These are phyloP conservation scores for Euborellia annulipes DNA, from an alignment of 1,140 invertebrate genomes.

Conservation along the genomic window DNA sequence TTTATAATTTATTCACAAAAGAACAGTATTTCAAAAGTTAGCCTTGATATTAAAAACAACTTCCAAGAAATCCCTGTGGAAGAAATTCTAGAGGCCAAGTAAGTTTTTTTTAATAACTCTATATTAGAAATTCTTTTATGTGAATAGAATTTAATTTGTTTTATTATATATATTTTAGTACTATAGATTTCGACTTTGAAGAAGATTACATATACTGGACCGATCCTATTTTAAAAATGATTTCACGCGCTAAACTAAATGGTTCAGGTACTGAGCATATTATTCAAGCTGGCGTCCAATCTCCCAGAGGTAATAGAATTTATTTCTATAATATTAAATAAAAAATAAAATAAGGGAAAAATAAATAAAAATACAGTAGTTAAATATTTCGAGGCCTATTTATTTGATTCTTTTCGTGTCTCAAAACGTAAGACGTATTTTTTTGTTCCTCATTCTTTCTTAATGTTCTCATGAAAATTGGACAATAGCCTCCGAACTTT, in stretches of 20 bases:
- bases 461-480: too few species aligned
- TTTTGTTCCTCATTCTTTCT: too few species aligned
- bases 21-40: constrained; percentile 68
- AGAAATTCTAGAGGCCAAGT: constrained; percentile 68
- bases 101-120: constrained; percentile 14
- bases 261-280: constrained; percentile 66
- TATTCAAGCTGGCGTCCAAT: constrained; percentile 61
- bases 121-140: background rate
- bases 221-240: constrained; percentile 58
- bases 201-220: constrained; percentile 74
- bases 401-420: too few species aligned
- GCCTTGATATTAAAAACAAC: constrained; percentile 61
- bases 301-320: constrained; percentile 50
- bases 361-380: too few species aligned
- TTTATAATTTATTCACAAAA: constrained; percentile 75
- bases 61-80: constrained; percentile 61
- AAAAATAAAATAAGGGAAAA: too few species aligned
- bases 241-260: constrained; percentile 68
- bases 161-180: constrained; percentile 28
- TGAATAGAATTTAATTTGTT: background rate
- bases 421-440: too few species aligned
- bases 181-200: constrained; percentile 59
- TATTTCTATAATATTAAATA: too few species aligned
- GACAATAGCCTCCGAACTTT: too few species aligned
- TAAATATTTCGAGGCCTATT: constrained; percentile 1